Conservation (phyloP, 2,888 invertebrate genomes). For the Diachrysia chrysitis region DNA sequence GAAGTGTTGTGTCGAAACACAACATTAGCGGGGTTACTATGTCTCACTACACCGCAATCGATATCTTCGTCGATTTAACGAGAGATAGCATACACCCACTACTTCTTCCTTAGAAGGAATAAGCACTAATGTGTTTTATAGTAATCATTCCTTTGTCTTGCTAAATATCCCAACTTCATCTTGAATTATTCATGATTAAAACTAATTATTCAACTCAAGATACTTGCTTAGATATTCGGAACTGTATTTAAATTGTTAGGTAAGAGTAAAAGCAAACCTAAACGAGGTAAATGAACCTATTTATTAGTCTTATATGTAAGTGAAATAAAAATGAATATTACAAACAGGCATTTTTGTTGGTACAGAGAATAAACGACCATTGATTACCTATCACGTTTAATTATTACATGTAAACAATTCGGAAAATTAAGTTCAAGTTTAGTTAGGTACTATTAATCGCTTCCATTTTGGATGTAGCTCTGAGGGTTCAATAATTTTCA, state of each 20-base stretch:
- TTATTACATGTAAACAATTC: too few species aligned
- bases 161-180: slow-evolving; percentile 35
- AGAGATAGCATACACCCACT: slow-evolving; percentile 43
- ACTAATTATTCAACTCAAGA: slow-evolving; percentile 44
- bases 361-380: too few species aligned
- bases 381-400: too few species aligned
- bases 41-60: slow-evolving; percentile 39
- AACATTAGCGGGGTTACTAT: slow-evolving; percentile 35
- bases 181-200: slow-evolving; percentile 55
- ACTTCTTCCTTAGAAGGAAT: slow-evolving; percentile 16
- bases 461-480: too few species aligned
- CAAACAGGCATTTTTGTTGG: not conserved
- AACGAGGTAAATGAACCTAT: not conserved
- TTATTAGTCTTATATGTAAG: not conserved
- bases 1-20: slow-evolving; percentile 36
- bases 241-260: slow-evolving; percentile 6
- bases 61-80: slow-evolving; percentile 41
- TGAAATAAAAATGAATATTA: not conserved
- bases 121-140: slow-evolving; percentile 41
- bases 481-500: too few species aligned
- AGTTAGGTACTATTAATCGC: too few species aligned
- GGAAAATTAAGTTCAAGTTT: too few species aligned
- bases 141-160: slow-evolving; percentile 35
- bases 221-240: slow-evolving; percentile 28
- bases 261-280: not conserved